Conservation (phyloP, 1,140 invertebrate species). For the Hyphantria cunea region DNA sequence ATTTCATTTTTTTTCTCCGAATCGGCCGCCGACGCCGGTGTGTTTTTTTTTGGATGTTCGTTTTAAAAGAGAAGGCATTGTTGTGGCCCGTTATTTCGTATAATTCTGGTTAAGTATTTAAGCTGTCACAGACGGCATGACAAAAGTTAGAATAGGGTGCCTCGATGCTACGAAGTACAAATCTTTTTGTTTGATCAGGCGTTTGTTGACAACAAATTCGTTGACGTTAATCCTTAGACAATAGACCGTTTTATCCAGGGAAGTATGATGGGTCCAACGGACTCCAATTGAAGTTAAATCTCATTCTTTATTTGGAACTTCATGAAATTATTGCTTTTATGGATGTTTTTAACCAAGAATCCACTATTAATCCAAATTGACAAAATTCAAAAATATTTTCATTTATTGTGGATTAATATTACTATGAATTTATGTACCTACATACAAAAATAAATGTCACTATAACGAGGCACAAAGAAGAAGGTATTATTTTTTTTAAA, state of each 20-base stretch:
- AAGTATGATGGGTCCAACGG: constrained; percentile 54
- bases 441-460: no score
- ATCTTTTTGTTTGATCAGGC: constrained; percentile 77
- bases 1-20: constrained; percentile 35
- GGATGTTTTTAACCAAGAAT: constrained; percentile 23
- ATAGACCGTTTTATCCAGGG: constrained; percentile 67
- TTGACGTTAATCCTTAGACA: constrained; percentile 79
- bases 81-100: constrained; percentile 43
- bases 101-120: constrained; percentile 51
- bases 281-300: constrained; percentile 55
- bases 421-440: no score
- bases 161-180: constrained; percentile 52
- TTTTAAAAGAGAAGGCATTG: constrained; percentile 33
- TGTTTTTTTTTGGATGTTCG: constrained; percentile 16
- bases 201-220: constrained; percentile 77
- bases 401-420: no score
- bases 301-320: constrained; percentile 71
- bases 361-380: no score
- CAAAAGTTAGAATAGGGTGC: constrained; percentile 60
- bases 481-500: no score
- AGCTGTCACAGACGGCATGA: constrained; percentile 46
- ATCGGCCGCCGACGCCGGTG: constrained; percentile 6
- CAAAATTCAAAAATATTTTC: no score
- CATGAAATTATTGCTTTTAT: constrained; percentile 51
- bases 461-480: no score